phyloP scores from a whole-genome alignment of 2,113 vertebrate species.

The Melanocharis versteri region DNA sequence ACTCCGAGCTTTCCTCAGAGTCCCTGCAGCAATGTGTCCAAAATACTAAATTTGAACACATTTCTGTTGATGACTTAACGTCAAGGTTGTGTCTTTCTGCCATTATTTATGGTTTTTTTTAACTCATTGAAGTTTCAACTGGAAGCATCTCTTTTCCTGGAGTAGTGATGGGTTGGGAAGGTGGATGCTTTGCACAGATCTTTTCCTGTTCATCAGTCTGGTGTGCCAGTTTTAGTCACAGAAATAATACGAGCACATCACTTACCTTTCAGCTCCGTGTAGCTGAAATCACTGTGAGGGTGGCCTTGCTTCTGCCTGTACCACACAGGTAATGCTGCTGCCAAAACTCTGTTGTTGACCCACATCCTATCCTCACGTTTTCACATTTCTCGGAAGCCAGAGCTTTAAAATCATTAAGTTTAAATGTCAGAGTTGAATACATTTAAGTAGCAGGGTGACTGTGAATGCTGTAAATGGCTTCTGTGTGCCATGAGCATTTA shows the following conservation, averaged over 20 bases:
- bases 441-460: background rate
- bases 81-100: background rate
- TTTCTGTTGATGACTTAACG: background rate
- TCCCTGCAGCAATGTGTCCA: background rate
- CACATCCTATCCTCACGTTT: background rate
- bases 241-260: background rate
- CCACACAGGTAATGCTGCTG: background rate
- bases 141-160: background rate
- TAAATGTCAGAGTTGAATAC: background rate
- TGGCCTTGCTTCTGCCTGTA: background rate
- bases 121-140: background rate
- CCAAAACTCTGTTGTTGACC: background rate
- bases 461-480: background rate
- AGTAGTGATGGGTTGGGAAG: fast-evolving
- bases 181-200: background rate
- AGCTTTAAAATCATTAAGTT: background rate
- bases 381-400: background rate
- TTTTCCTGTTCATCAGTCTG: background rate
- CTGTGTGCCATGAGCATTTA: background rate
- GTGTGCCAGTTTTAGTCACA: background rate
- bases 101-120: background rate
- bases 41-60: background rate
- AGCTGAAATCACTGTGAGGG: background rate
- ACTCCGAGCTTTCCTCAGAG: background rate
- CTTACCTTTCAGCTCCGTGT: background rate